Conservation (phyloP, 2,113 vertebrate genomes). For the Oostethus manadensis region DNA sequence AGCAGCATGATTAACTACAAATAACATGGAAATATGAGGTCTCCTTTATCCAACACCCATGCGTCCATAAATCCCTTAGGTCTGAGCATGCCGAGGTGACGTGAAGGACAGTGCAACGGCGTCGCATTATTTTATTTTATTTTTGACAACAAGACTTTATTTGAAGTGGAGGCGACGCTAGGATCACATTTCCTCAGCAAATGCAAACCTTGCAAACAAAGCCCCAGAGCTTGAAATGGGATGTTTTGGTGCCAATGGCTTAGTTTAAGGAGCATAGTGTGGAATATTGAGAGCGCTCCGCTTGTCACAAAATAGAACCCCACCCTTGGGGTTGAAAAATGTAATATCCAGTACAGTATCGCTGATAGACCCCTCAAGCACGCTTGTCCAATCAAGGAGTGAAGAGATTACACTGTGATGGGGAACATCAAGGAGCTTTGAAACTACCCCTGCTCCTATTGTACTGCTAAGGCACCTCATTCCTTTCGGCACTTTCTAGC, state of each 20-base stretch:
- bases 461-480: neutral
- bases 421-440: neutral
- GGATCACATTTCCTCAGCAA: slow-evolving; percentile 10
- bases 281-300: slow-evolving; percentile 9
- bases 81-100: slow-evolving; percentile 26
- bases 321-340: slow-evolving; percentile 14
- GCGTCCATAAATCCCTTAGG: slow-evolving; percentile 26
- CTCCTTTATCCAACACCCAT: neutral
- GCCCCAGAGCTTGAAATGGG: slow-evolving; percentile 5
- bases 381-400: slow-evolving; percentile 5
- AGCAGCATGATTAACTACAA: no score
- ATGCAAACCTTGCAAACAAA: slow-evolving; percentile 21
- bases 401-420: neutral
- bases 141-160: slow-evolving; percentile 27
- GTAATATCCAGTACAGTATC: slow-evolving; percentile 9
- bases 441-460: neutral
- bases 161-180: slow-evolving; percentile 5
- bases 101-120: slow-evolving; percentile 33
- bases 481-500: neutral
- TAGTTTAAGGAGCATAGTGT: slow-evolving; percentile 5
- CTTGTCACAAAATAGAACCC: slow-evolving; percentile 22
- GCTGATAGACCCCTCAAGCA: neutral
- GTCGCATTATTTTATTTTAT: slow-evolving; percentile 7
- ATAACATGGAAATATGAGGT: no score
- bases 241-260: slow-evolving; percentile 11